Evolutionary conservation across 2,113 vertebrate species (phyloP).

Genomic region (Amphiprion ocellaris): DNA sequence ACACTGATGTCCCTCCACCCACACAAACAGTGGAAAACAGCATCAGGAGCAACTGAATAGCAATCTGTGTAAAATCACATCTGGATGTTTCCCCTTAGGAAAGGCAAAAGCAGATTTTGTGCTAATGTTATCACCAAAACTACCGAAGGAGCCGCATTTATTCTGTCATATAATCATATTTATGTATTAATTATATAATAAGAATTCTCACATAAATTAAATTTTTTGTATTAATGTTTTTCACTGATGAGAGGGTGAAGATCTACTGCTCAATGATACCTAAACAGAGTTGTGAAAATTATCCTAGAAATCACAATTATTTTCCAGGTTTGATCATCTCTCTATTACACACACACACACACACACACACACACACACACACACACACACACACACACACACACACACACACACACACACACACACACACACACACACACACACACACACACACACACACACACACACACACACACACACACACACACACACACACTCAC

Average conservation of each 20-base stretch:
- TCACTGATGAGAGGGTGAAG: conserved; percentile 7
- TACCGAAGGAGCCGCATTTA: background rate
- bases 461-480: too few relatives aligned
- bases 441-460: too few relatives aligned
- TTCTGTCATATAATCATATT: background rate
- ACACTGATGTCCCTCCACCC: conserved; percentile 71
- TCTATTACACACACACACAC: conserved; percentile 2
- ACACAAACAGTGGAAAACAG: conserved; percentile 72
- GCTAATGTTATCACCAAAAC: background rate
- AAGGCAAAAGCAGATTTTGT: background rate
- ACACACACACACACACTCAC: background rate
- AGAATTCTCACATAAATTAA: background rate
- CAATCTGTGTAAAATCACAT: conserved; percentile 34
- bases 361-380: too few relatives aligned
- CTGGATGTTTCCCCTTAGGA: conserved; percentile 6
- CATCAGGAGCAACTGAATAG: conserved; percentile 26
- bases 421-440: background rate
- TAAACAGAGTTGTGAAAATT: conserved; percentile 2
- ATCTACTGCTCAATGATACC: background rate
- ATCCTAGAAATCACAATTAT: conserved; percentile 12
- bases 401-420: too few relatives aligned
- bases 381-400: background rate
- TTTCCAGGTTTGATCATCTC: conserved; percentile 20
- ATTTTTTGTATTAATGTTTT: conserved; percentile 6
- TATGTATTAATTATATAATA: too few relatives aligned